These are phyloP conservation scores for Sebastes steindachneri DNA, from an alignment of 2,797 vertebrate species.

Conservation along the genomic window DNA sequence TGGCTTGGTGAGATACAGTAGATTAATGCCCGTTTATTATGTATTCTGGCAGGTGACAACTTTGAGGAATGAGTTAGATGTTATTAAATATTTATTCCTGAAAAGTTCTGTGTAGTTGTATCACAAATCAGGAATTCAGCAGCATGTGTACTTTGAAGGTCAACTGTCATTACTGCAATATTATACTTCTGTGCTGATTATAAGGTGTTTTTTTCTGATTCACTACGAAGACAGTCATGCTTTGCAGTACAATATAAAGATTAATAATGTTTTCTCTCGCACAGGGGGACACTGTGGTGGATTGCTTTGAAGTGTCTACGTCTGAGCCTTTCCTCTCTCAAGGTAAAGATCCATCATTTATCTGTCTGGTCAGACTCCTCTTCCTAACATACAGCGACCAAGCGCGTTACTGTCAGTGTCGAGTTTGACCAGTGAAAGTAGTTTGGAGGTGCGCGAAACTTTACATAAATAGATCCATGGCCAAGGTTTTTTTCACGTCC, in stretches of 20 bases:
- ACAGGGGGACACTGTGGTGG: constrained; percentile 89
- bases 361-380: neutral
- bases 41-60: neutral
- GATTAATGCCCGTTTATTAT: neutral
- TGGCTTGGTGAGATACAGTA: constrained; percentile 85
- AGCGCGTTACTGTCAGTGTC: too few species aligned
- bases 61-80: neutral
- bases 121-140: neutral
- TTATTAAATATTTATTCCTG: neutral
- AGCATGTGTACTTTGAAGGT: neutral
- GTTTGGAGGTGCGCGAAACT: too few species aligned
- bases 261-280: constrained; percentile 8
- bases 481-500: fast-evolving
- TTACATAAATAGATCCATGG: too few species aligned
- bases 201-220: neutral
- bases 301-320: constrained; percentile 88
- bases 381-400: neutral
- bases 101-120: neutral
- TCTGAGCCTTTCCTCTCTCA: constrained; percentile 84
- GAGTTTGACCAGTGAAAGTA: too few species aligned
- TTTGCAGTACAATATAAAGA: neutral
- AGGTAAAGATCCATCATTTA: constrained; percentile 76
- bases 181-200: neutral
- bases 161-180: neutral
- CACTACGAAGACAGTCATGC: neutral